phyloP scores from a whole-genome alignment of 2,797 vertebrate species.

The Smutsia gigantea region DNA sequence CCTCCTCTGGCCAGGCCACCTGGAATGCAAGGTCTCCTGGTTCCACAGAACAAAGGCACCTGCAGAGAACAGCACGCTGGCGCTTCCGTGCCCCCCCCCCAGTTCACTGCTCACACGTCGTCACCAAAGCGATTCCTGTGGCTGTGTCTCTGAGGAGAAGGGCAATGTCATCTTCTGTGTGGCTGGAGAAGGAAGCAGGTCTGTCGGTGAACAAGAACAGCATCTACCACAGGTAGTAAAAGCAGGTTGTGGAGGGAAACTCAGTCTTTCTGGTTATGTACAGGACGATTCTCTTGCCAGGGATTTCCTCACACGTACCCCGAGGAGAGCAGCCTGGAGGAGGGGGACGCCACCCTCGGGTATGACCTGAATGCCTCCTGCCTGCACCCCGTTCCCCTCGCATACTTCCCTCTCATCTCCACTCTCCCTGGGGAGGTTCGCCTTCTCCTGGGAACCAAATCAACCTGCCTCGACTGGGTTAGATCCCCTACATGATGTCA shows the following conservation, averaged over 20 bases:
- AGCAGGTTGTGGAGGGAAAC: neutral
- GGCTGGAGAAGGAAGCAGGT: neutral
- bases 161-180: neutral
- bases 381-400: neutral
- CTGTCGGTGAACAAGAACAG: neutral
- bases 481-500: neutral
- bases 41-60: neutral
- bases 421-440: neutral
- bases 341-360: neutral
- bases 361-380: neutral
- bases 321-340: neutral
- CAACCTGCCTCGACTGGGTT: neutral
- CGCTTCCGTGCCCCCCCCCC: neutral
- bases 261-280: neutral
- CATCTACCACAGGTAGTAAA: neutral
- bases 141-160: neutral
- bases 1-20: rapidly evolving
- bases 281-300: neutral
- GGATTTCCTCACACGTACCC: neutral
- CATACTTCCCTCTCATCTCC: neutral
- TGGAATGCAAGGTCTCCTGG: neutral
- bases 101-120: neutral
- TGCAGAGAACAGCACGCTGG: neutral
- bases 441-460: neutral
- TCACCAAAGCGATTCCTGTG: neutral